phyloP scores from a whole-genome alignment of 2,888 invertebrate species.

The Eudasyphora cyanicolor region DNA sequence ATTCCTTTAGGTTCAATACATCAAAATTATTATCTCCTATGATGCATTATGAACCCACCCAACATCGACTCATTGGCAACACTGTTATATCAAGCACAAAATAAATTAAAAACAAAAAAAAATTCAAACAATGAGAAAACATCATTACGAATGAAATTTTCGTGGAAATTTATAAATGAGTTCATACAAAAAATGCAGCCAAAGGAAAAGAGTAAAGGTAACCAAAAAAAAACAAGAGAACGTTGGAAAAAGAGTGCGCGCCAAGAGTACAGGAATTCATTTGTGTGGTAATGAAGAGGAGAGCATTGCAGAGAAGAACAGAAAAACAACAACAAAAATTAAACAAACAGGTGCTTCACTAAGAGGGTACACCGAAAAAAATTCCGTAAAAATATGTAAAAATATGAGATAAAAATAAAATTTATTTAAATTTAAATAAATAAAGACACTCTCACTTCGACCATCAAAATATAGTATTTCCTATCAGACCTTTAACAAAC shows the following conservation, averaged over 20 bases:
- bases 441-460: too few species aligned
- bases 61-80: not conserved
- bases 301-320: not conserved
- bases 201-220: conserved; percentile 10
- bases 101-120: not conserved
- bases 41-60: too few species aligned
- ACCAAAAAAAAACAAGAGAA: not conserved
- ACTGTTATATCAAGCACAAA: not conserved
- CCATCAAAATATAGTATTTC: too few species aligned
- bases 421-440: too few species aligned
- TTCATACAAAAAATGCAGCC: conserved; percentile 26
- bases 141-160: conserved; percentile 10
- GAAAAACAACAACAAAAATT: conserved; percentile 14
- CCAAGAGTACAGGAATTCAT: not conserved
- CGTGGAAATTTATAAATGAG: conserved; percentile 26
- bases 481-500: too few species aligned
- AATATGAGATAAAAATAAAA: too few species aligned
- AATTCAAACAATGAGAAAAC: not conserved
- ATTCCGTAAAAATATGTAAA: too few species aligned
- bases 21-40: too few species aligned
- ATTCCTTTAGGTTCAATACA: too few species aligned
- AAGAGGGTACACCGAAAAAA: not conserved
- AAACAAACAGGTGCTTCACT: conserved; percentile 57
- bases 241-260: not conserved
- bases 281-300: not conserved